These are phyloP conservation scores for Karalla daura DNA, from an alignment of 2,797 vertebrate genomes.

Conservation along the genomic window DNA sequence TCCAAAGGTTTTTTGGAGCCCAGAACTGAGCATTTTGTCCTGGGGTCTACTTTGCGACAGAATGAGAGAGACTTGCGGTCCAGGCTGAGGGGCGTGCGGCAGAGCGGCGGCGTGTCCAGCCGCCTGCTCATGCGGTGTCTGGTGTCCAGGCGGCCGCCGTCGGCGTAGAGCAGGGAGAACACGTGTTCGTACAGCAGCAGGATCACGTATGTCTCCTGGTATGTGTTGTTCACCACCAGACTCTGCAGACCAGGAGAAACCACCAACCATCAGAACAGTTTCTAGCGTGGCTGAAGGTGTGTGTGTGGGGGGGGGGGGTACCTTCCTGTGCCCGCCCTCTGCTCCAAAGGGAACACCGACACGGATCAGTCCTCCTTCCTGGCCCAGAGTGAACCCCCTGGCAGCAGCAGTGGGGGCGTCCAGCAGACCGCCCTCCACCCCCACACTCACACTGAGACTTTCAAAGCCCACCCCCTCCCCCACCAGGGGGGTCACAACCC, in stretches of 20 bases:
- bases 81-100: constrained; percentile 45
- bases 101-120: constrained; percentile 57
- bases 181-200: constrained; percentile 69
- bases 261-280: neutral
- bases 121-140: constrained; percentile 58
- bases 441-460: constrained; percentile 51
- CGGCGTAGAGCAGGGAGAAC: constrained; percentile 58
- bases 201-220: constrained; percentile 64
- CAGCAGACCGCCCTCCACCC: constrained; percentile 61
- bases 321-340: constrained; percentile 72
- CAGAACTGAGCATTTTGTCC: no score
- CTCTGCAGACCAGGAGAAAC: constrained; percentile 50
- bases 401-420: constrained; percentile 18
- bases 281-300: no score
- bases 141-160: constrained; percentile 54
- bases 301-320: neutral
- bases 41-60: no score
- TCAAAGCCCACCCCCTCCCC: constrained; percentile 41
- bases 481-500: constrained; percentile 48
- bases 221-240: constrained; percentile 63
- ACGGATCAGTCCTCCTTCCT: constrained; percentile 38
- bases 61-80: constrained; percentile 56
- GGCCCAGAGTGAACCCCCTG: constrained; percentile 55
- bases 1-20: no score
- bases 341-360: constrained; percentile 69